Base-by-base conservation (phyloP, 2,113 vertebrate species). In the Parus major region DNA sequence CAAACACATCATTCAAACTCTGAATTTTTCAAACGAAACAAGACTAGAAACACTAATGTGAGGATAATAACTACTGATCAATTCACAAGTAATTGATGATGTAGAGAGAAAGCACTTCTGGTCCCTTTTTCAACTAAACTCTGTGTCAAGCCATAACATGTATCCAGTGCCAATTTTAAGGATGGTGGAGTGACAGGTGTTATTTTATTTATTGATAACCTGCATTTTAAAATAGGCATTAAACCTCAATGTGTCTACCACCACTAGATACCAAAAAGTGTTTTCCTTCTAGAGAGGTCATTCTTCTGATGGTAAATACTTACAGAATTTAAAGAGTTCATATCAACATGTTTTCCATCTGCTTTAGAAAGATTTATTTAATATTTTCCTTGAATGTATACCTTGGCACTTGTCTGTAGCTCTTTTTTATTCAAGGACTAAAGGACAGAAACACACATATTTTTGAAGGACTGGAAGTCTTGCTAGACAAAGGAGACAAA, bases 171-270 rank as follows among this genome's bases (percentile, higher is more conserved):
- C 61, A 31, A 46, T 65, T 77, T 81, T 42, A 57, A 55, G 39
- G 21, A 72, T 42, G 19, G 2, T 49, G 15, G 8, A 57, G 33
- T 63, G 31, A 36, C 5, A 55, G n/a, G 5, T 1, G 0, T 9
- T 15, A 39, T 87, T 72, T 81, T 42, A n/a, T 39, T 57, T 44
- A 71, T 22, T 63, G 15, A 35, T 46, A 21, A 33, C 2, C 20
- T 11, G 52, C 3, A 47, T 52, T 82, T 61, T 46, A 79, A 88
- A 63, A 31, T 19, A 29, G 10, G 2, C 8, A 12, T 49, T 70
- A 63, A 44, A 4, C 16, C 21, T 56, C 57, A 39, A 14, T 33
- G 23, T 7, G 3, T 61, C 6, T 69, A 35, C 11, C 7, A 76
- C 9, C 2, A 2, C 27, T 50, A 55, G 28, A 42, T 63, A 10